These are phyloP conservation scores for Drosophila bifasciata DNA, from an alignment of 1,140 invertebrate species.

Conservation along the genomic window DNA sequence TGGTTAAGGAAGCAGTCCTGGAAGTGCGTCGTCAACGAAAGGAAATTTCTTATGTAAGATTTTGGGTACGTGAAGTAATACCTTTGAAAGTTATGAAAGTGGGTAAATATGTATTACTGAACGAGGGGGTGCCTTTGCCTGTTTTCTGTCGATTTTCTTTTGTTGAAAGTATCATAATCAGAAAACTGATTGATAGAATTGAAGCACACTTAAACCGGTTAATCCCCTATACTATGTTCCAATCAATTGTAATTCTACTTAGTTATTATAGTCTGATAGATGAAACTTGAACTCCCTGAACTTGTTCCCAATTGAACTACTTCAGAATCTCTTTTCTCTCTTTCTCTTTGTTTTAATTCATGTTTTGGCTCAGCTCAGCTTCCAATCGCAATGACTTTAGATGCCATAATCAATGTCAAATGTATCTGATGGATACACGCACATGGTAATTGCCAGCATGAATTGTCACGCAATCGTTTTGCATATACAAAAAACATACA, in stretches of 20 bases:
- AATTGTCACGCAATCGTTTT: constrained; percentile 9
- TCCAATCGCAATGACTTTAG: constrained; percentile 32
- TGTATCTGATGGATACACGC: constrained; percentile 36
- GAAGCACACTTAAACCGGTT: too few species aligned
- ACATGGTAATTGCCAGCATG: constrained; percentile 32
- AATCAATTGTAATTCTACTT: too few species aligned
- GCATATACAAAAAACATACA: neutral
- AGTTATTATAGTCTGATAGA: neutral
- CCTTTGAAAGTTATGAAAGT: too few species aligned
- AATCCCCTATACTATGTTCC: too few species aligned
- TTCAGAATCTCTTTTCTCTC: neutral
- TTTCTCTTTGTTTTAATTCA: neutral
- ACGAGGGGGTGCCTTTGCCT: too few species aligned
- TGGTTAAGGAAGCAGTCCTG: constrained; percentile 1
- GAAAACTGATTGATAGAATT: neutral
- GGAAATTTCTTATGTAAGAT: too few species aligned
- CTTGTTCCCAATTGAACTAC: constrained; percentile 14
- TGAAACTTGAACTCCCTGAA: constrained; percentile 2
- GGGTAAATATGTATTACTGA: too few species aligned
- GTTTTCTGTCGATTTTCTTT: neutral
- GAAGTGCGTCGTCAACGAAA: too few species aligned
- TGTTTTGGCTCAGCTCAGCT: constrained; percentile 1
- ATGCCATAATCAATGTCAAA: constrained; percentile 48
- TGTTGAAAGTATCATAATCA: neutral
- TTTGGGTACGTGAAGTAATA: too few species aligned